A percentile compares a stretch with the other conserved stretches of the same genome.
phyloP scores from a whole-genome alignment of 2,797 vertebrate species.

The Tadarida brasiliensis region DNA sequence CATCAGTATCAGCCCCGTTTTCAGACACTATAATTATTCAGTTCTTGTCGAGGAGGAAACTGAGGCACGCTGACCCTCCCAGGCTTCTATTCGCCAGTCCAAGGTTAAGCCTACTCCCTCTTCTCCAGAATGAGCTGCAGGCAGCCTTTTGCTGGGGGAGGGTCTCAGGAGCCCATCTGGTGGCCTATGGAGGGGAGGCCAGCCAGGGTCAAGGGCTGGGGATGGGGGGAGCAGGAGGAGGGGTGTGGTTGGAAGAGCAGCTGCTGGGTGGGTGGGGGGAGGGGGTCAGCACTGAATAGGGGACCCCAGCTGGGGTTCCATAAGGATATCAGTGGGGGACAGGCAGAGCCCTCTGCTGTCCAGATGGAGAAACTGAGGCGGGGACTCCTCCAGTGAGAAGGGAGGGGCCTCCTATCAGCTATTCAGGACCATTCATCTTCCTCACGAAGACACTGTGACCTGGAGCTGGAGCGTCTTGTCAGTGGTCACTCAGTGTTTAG shows the following conservation, averaged over 20 bases:
- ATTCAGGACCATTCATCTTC: constrained; percentile 55
- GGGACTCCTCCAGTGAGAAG: constrained; percentile 5
- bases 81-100: neutral
- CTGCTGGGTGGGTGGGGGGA: constrained; percentile 62
- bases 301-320: constrained; percentile 82
- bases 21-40: neutral
- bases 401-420: constrained; percentile 28
- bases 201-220: constrained; percentile 81
- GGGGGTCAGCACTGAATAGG: constrained; percentile 74
- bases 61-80: constrained; percentile 27
- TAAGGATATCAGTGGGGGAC: constrained; percentile 77
- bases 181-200: constrained; percentile 68
- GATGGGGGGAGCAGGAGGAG: constrained; percentile 62
- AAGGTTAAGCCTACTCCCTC: constrained; percentile 1
- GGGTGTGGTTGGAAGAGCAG: constrained; percentile 75
- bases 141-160: constrained; percentile 64
- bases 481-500: neutral
- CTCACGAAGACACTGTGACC: neutral
- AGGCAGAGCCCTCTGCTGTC: constrained; percentile 68
- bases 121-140: constrained; percentile 50
- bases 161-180: constrained; percentile 81
- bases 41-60: constrained; percentile 43
- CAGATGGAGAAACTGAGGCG: constrained; percentile 83
- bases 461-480: neutral
- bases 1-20: neutral